Base-by-base conservation (phyloP, 2,888 invertebrate genomes). In the Drosophila tripunctata region DNA sequence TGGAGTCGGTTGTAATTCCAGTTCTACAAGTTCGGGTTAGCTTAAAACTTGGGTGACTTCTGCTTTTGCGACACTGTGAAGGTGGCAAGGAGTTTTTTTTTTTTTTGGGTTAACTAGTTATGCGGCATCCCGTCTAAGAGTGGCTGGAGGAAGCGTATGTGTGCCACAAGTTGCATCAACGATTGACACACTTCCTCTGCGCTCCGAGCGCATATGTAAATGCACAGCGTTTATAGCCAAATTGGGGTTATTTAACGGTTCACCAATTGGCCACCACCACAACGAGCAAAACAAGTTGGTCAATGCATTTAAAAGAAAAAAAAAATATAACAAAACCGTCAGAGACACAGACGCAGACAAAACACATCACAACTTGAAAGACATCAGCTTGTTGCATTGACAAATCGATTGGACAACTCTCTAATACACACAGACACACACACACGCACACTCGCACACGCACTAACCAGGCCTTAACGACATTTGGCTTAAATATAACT, bases 161-260 rank as follows among this genome's bases (percentile, higher is more conserved):
- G 12, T 45, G 64, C 31, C 45, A 38, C 50, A 27, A 27, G 57
- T 64, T 70, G 65, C 68, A 58, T 65, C 50, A 63, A 22, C 47
- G 48, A 30, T 12, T 38, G 45, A 19, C 51, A 51, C 30, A 52
- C 38, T 50, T 17, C 55, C 36, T 48, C 38, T 19, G n/a, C 19
- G 17, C 36, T 12, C n/a, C 19, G 19, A 5, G 14, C 45, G 38
- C 27, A 14, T 70, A 81, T 78, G 78, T 56, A 76, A 77, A 65
- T 70, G 58, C 31, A 40, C 51, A 43, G 50, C 68, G 57, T 56
- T 77, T 77, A 54, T 64, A 57, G 50, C 22, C 35, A 75, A 77
- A 82, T 80, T 70, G 68, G 75, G 82, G 82, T 82, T 82, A 82
- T 78, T 83, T 82, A 82, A 82, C 82, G 82, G 82, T 68, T 48